Evolutionary conservation across 2,113 vertebrate species (phyloP), one percentile per base, ranked within the genome.

Genomic region (Seriola aureovittata): DNA sequence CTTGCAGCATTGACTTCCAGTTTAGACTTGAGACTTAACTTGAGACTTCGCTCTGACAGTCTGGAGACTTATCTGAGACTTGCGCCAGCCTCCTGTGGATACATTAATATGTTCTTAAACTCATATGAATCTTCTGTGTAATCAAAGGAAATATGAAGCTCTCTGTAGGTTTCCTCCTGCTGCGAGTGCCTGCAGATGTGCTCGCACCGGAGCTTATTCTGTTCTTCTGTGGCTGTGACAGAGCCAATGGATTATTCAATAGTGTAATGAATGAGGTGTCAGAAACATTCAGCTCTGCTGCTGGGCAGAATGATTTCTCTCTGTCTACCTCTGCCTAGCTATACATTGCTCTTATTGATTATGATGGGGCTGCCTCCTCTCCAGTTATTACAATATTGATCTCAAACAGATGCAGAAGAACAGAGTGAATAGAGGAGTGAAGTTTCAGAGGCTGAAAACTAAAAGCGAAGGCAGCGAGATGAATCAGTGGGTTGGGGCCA

Each of bases 311-410:
- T 92, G 91, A 93, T 93, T 94, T 94, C 90, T 92, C 85, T 88
- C 85, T 68, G 88, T 91, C 90, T 91, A 84, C 85, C 87, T 86
- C 90, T 78, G 67, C 82, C 81, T 63, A 34, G 82, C 91, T 75
- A 87, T 90, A 92, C 81, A 80, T 85, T 82, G 87, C 83, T 71
- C 64, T 87, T 92, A 95, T 94, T 90, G 93, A 95, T 94, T 92
- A 92, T 81, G 89, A 93, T 92, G 89, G 91, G 88, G 85, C 91
- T 75, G 79, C 85, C 90, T 92, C 85, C 88, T 93, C 91, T 89
- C 85, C 74, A 85, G 84, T 91, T 94, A 93, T 92, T 94, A 93
- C 91, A 94, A 91, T 94, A 95, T 93, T 88, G 92, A 95, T 92
- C 88, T 62, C 40, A 75, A 52, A 86, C 81, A 88, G 89, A 88